Evolutionary conservation across 2,113 vertebrate species (phyloP), one percentile per base, ranked within the genome.

Genomic region (Galeopterus variegatus): DNA sequence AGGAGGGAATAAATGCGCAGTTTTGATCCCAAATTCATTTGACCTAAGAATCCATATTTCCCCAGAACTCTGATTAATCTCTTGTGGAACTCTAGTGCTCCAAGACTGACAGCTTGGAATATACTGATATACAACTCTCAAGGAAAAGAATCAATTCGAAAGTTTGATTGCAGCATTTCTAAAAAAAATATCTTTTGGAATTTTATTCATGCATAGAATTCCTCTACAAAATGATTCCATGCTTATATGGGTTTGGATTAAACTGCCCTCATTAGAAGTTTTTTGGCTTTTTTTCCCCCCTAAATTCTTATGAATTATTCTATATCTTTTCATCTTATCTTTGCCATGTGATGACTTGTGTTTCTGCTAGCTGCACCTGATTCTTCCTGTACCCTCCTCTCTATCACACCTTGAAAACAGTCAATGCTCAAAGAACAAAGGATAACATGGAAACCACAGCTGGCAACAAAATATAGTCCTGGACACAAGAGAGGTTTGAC

Each of bases 1-100:
- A 41, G 48, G 3, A 54, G 10, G 28, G 17, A 76, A 6, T 26
- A 80, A 84, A 45, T 73, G 60, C 36, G 28, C 41, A 76, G 58
- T 64, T 96, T 93, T 64, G 90, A 76, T 48, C 31, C 26, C 36
- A 89, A n/a, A 86, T n/a, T 33, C 93, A 67, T 91, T 62, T 72
- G 33, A 58, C 9, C 50, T 48, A 1, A 88, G 56, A 81, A 86
- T 69, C 41, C 17, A 54, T 72, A 21, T 80, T 76, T 23, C 2
- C 24, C 15, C 18, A 31, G 36, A 70, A 96, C 3, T 48, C 19
- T 3, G n/a, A 50, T 52, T 60, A 94, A 58, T 56, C 48, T 96
- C 36, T 45, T 23, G 3, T 56, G 9, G n/a, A 96, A 73, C 11
- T n/a, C 41, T 24, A 62, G 21, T 41, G 58, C 65, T 95, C 14